phyloP scores from a whole-genome alignment of 23 tunicate genomes.

The Diplosoma virens region DNA sequence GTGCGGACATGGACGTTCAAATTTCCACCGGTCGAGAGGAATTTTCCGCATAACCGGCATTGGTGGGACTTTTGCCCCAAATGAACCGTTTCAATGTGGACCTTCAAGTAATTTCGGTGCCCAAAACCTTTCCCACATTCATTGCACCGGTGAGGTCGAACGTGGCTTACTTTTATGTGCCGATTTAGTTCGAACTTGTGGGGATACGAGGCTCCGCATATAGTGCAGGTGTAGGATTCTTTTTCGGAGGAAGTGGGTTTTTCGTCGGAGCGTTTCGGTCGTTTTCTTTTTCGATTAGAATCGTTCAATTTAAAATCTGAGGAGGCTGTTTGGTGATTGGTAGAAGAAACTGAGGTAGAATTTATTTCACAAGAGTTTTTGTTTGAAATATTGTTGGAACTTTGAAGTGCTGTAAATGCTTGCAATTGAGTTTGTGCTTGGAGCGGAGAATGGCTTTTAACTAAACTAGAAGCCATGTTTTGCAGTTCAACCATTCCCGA shows the following conservation, averaged over 20 bases:
- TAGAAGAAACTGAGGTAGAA: too few relatives aligned
- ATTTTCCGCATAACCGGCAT: constrained; percentile 86
- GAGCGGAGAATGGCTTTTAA: too few relatives aligned
- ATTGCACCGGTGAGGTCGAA: constrained; percentile 82
- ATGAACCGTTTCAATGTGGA: constrained; percentile 95
- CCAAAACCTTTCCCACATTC: constrained; percentile 96
- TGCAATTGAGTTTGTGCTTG: too few relatives aligned
- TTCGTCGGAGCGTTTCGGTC: constrained; percentile 10
- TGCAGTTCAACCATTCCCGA: too few relatives aligned
- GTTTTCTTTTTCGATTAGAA: constrained; percentile 4
- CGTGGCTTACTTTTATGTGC: constrained; percentile 94
- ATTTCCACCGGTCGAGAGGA: constrained; percentile 89
- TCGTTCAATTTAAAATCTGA: too few relatives aligned
- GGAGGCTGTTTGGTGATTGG: too few relatives aligned
- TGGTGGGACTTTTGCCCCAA: constrained; percentile 79
- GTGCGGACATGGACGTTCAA: constrained; percentile 93
- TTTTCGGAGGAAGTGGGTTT: neutral
- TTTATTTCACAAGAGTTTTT: too few relatives aligned
- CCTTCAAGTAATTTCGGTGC: constrained; percentile 82
- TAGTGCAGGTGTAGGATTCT: constrained; percentile 53
- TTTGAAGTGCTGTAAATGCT: too few relatives aligned
- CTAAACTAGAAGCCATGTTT: too few relatives aligned
- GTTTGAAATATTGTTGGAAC: too few relatives aligned
- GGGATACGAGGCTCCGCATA: constrained; percentile 81
- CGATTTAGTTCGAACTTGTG: constrained; percentile 93